A percentile compares a stretch with the other conserved stretches of the same genome.
These are phyloP conservation scores for Hiodon alosoides DNA, from an alignment of 2,113 vertebrate species.

Conservation along the genomic window DNA sequence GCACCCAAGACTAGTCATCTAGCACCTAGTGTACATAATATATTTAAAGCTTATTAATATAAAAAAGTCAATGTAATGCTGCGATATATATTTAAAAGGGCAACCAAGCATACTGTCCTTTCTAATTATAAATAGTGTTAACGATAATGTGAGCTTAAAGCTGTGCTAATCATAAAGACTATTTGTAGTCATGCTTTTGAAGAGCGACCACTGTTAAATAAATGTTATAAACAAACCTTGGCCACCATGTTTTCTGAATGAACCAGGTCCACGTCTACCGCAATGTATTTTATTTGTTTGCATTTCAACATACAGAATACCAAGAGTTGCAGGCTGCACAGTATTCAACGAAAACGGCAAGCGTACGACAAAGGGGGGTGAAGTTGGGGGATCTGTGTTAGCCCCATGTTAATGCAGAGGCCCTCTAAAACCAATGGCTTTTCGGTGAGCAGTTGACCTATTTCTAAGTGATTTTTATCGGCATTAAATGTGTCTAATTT, in stretches of 20 bases:
- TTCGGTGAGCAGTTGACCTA: no score
- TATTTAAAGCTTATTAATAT: conserved; percentile 30
- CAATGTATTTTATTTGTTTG: not conserved
- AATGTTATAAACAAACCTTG: not conserved
- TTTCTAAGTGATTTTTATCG: no score
- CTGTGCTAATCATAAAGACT: not conserved
- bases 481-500: no score
- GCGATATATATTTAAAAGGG: not conserved
- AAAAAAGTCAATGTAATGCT: conserved; percentile 14
- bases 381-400: no score
- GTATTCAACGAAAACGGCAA: no score
- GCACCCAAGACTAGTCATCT: not conserved
- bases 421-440: no score
- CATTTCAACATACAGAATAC: not conserved
- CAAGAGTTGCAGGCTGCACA: no score
- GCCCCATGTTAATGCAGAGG: no score
- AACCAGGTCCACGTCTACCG: not conserved
- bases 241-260: not conserved
- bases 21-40: conserved; percentile 20
- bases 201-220: conserved; percentile 16
- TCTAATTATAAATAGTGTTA: not conserved
- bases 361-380: no score
- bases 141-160: conserved; percentile 8
- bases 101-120: not conserved
- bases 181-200: not conserved